phyloP scores from a whole-genome alignment of 1,140 invertebrate genomes.

The Pomacea maculata region DNA sequence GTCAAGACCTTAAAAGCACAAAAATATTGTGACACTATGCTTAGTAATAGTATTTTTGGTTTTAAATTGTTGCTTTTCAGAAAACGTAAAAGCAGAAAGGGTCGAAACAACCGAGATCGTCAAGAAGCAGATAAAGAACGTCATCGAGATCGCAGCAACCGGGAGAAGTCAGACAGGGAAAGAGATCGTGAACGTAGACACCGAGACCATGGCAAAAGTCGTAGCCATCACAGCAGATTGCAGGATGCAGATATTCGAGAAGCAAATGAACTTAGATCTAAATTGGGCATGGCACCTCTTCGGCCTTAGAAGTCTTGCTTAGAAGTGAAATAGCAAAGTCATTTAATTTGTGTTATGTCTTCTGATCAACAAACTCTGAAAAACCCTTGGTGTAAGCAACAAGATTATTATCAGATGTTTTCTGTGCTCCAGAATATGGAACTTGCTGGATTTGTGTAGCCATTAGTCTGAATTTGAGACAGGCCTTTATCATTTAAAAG shows the following conservation, averaged over 20 bases:
- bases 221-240: constrained; percentile 32
- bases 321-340: too few species aligned
- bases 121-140: constrained; percentile 10
- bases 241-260: constrained; percentile 67
- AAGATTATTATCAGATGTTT: too few species aligned
- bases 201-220: constrained; percentile 33
- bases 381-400: too few species aligned
- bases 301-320: constrained; percentile 25
- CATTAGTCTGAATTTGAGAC: too few species aligned
- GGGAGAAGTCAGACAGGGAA: constrained; percentile 10
- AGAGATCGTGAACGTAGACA: constrained; percentile 16
- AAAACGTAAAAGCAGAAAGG: constrained; percentile 41
- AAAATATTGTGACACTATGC: too few species aligned
- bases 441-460: too few species aligned
- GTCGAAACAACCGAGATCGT: constrained; percentile 20
- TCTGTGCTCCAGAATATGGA: too few species aligned
- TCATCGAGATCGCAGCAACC: constrained; percentile 12
- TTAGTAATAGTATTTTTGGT: background rate
- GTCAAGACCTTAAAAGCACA: too few species aligned
- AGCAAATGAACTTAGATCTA: constrained; percentile 69
- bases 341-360: too few species aligned
- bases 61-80: constrained; percentile 23
- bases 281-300: constrained; percentile 69
- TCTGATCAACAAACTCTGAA: too few species aligned
- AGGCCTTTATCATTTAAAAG: too few species aligned